Conservation (phyloP, 2,797 vertebrate genomes). For the Apodemus agrarius region DNA sequence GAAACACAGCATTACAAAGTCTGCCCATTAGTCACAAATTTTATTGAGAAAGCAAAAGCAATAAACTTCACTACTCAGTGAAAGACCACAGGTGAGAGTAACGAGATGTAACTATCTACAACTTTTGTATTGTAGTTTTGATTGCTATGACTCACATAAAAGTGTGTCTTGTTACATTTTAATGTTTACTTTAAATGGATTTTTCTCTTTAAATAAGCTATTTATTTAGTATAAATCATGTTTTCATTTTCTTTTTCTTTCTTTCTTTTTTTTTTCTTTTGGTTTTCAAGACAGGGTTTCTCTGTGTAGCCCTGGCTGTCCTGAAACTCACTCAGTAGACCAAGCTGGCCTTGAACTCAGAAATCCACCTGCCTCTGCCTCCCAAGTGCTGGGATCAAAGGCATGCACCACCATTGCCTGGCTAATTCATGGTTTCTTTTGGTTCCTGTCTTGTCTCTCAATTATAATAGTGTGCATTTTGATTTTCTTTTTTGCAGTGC, state of each 20-base stretch:
- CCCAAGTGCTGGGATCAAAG: too few species aligned
- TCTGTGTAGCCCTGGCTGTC: too few species aligned
- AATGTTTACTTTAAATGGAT: not conserved
- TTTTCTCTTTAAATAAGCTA: conserved; percentile 19
- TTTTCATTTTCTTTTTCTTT: too few species aligned
- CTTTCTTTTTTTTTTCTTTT: too few species aligned
- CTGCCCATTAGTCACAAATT: not conserved
- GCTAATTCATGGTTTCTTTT: conserved; percentile 33
- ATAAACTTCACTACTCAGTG: not conserved
- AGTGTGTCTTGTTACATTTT: conserved; percentile 32
- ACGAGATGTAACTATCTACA: not conserved
- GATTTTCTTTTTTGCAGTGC: not conserved
- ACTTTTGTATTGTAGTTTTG: conserved; percentile 21
- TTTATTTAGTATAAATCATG: conserved; percentile 9
- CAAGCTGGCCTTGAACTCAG: too few species aligned
- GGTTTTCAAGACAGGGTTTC: too few species aligned
- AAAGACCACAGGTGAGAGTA: conserved; percentile 27
- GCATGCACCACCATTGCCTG: too few species aligned
- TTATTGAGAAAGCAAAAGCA: not conserved
- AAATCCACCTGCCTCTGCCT: too few species aligned
- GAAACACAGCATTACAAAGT: not conserved
- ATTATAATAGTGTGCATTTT: conserved; percentile 14
- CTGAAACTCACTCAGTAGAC: too few species aligned
- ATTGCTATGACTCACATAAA: not conserved
- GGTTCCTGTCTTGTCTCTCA: conserved; percentile 25